phyloP scores from a whole-genome alignment of 2,888 invertebrate species.

The Punctoribates punctum region DNA sequence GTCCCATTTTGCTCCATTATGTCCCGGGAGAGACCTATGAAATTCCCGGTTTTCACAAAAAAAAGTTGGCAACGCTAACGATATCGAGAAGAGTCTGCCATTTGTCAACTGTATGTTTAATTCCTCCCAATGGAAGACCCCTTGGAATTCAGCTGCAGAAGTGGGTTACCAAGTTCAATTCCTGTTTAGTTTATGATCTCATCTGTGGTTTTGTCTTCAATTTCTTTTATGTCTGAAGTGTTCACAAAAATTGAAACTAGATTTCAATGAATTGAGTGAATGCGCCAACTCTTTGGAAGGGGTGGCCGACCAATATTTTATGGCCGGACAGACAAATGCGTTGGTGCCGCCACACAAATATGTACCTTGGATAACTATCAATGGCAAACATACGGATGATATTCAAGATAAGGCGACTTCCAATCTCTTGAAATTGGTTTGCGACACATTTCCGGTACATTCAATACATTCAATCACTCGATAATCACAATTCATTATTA shows the following conservation, averaged over 20 bases:
- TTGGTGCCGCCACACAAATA: background rate
- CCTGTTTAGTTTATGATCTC: too few relatives aligned
- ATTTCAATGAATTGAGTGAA: background rate
- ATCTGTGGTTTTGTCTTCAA: too few relatives aligned
- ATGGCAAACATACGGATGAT: constrained; percentile 9
- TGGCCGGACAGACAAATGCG: background rate
- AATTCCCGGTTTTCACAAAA: too few relatives aligned
- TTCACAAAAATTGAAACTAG: background rate
- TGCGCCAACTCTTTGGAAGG: constrained; percentile 2
- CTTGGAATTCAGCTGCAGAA: background rate
- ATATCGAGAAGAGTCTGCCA: background rate
- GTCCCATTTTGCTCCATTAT: too few relatives aligned
- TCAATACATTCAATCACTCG: too few relatives aligned
- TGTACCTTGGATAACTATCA: constrained; percentile 3
- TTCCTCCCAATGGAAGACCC: background rate
- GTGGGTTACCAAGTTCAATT: background rate
- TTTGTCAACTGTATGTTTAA: background rate
- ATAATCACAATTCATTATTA: too few relatives aligned
- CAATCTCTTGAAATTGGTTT: background rate
- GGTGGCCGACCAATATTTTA: background rate
- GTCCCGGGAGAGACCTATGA: too few relatives aligned
- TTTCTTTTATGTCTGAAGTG: too few relatives aligned
- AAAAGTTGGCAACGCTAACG: too few relatives aligned
- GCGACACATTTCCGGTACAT: constrained; percentile 1
- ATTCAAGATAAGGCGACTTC: background rate